Evolutionary conservation across 2,888 invertebrate genomes (phyloP).

Genomic region (Buathra laborator): DNA sequence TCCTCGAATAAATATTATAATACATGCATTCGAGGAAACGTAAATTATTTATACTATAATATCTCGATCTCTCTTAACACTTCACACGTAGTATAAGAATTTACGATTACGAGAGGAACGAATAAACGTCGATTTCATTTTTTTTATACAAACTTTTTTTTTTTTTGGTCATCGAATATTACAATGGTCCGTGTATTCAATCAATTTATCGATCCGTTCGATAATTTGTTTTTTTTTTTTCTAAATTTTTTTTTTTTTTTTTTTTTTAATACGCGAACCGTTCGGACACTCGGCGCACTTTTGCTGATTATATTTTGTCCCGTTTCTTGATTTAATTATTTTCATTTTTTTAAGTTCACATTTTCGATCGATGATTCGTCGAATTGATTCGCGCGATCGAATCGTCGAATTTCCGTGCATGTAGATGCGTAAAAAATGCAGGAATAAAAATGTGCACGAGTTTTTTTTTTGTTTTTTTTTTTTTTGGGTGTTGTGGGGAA

Average conservation of each 20-base stretch:
- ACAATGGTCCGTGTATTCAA: slow-evolving; percentile 67
- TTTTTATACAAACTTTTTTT: slow-evolving; percentile 68
- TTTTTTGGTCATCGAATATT: slow-evolving; percentile 71
- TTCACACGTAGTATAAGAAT: slow-evolving; percentile 56
- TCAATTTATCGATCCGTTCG: slow-evolving; percentile 39
- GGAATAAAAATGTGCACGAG: slow-evolving; percentile 62
- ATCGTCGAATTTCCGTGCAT: slow-evolving; percentile 54
- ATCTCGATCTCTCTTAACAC: slow-evolving; percentile 26
- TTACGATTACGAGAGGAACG: slow-evolving; percentile 60
- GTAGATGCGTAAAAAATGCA: slow-evolving; percentile 67
- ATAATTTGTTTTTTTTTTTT: slow-evolving; percentile 46
- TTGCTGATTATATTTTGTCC: slow-evolving; percentile 12
- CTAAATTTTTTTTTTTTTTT: slow-evolving; percentile 21
- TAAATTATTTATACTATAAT: slow-evolving; percentile 38
- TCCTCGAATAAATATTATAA: slow-evolving; percentile 52
- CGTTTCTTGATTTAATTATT: slow-evolving; percentile 7
- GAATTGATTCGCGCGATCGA: slow-evolving; percentile 6
- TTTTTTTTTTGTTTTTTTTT: not conserved
- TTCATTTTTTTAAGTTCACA: slow-evolving; percentile 24
- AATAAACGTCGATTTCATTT: slow-evolving; percentile 60
- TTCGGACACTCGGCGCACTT: slow-evolving; percentile 50
- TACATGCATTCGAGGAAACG: slow-evolving; percentile 50
- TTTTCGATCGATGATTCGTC: slow-evolving; percentile 12
- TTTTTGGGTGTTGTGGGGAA: slow-evolving; percentile 17
- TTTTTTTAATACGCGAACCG: slow-evolving; percentile 30